These are phyloP conservation scores for Hyalella azteca DNA, from an alignment of 2,888 invertebrate genomes.

Conservation along the genomic window DNA sequence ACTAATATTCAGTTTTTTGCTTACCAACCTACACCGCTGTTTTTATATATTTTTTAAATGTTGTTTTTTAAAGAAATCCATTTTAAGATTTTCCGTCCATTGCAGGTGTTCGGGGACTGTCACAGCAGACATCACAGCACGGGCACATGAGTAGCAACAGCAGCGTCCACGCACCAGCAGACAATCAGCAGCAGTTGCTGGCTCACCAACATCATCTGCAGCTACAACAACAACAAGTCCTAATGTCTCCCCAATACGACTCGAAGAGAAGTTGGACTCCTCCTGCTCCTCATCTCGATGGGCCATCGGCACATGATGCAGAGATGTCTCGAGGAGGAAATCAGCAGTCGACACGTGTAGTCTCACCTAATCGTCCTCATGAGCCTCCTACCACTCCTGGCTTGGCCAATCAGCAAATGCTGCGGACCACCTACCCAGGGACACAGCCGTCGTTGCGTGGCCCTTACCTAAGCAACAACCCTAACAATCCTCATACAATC, in stretches of 20 bases:
- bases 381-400: background rate
- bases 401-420: background rate
- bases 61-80: too few relatives aligned
- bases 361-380: background rate
- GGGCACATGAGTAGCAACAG: constrained; percentile 6
- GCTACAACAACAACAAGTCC: background rate
- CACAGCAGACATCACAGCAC: background rate
- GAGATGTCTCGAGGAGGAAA: background rate
- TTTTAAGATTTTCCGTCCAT: background rate
- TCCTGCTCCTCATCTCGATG: background rate
- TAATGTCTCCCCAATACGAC: background rate
- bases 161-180: background rate
- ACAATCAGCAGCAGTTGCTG: background rate
- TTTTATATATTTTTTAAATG: too few relatives aligned
- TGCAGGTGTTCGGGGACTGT: background rate
- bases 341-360: background rate
- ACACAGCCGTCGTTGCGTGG: background rate
- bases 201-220: background rate
- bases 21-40: too few relatives aligned
- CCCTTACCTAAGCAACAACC: background rate
- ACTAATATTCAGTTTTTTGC: too few relatives aligned
- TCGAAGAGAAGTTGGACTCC: constrained; percentile 9
- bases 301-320: background rate
- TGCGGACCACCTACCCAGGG: background rate
- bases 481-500: background rate